These are phyloP conservation scores for Drosophila nr. medialis DNA, from an alignment of 2,888 invertebrate genomes.

Conservation along the genomic window DNA sequence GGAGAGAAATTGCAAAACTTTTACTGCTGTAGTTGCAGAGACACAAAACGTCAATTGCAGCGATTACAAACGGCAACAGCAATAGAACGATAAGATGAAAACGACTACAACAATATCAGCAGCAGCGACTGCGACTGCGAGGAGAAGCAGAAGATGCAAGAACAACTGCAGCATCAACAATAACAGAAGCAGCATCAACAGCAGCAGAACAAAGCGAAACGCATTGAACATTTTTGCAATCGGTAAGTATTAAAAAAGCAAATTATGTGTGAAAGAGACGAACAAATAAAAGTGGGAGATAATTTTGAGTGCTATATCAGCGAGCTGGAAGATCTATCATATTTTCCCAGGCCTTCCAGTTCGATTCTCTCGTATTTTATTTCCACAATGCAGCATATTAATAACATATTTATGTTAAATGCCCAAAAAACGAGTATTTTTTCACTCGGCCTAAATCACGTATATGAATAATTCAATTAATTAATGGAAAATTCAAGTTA, in stretches of 20 bases:
- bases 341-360: neutral
- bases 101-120: slow-evolving; percentile 21
- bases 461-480: slow-evolving; percentile 13
- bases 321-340: neutral
- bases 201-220: slow-evolving; percentile 41
- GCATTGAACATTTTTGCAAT: slow-evolving; percentile 74
- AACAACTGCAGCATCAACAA: slow-evolving; percentile 21
- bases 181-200: slow-evolving; percentile 17
- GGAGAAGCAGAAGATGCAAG: slow-evolving; percentile 8
- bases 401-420: neutral
- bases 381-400: neutral
- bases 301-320: neutral
- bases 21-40: slow-evolving; percentile 9
- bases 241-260: slow-evolving; percentile 67
- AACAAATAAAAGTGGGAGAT: neutral
- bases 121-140: slow-evolving; percentile 17
- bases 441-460: neutral
- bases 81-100: slow-evolving; percentile 50
- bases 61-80: slow-evolving; percentile 14
- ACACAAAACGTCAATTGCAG: slow-evolving; percentile 28
- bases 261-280: neutral
- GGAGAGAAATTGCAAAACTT: slow-evolving; percentile 28
- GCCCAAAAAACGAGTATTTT: neutral
- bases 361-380: neutral
- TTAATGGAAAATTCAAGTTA: neutral